Conservation (phyloP, 2,888 invertebrate species). For the Boloria euphrosyne region DNA sequence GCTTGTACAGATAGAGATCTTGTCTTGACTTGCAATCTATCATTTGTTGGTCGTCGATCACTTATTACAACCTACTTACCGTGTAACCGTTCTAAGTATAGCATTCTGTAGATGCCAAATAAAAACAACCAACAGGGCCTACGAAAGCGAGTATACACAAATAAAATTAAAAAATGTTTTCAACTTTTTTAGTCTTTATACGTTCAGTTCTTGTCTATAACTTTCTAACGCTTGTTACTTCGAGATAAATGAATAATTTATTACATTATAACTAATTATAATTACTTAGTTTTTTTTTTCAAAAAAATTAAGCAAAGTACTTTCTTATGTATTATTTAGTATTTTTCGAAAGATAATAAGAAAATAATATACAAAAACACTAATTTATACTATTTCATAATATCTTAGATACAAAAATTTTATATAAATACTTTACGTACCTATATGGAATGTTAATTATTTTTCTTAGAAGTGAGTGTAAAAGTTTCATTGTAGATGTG, state of each 20-base stretch:
- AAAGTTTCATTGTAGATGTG: conserved; percentile 1
- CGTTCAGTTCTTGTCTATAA: no score
- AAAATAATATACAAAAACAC: conserved; percentile 1
- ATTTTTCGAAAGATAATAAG: neutral
- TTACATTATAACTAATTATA: no score
- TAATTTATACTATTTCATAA: no score
- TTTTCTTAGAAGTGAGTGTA: conserved; percentile 10
- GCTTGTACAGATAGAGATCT: conserved; percentile 42
- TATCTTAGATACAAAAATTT: no score
- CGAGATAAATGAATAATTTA: no score
- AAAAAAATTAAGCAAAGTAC: no score
- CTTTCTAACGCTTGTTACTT: no score
- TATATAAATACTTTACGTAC: conserved; percentile 7
- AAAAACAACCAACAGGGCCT: conserved; percentile 8
- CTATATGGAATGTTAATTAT: conserved; percentile 9
- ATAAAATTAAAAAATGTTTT: no score
- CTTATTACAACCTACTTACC: conserved; percentile 42
- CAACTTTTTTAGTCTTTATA: no score
- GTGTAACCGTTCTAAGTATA: conserved; percentile 20
- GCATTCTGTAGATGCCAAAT: conserved; percentile 10
- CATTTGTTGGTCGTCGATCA: conserved; percentile 44
- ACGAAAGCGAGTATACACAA: neutral
- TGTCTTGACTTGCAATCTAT: conserved; percentile 42
- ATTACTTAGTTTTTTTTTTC: no score
- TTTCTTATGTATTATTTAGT: no score